phyloP scores from a whole-genome alignment of 30 jellyfish, hydroid and myxozoan species.

The Phacellophora camtschatica region DNA sequence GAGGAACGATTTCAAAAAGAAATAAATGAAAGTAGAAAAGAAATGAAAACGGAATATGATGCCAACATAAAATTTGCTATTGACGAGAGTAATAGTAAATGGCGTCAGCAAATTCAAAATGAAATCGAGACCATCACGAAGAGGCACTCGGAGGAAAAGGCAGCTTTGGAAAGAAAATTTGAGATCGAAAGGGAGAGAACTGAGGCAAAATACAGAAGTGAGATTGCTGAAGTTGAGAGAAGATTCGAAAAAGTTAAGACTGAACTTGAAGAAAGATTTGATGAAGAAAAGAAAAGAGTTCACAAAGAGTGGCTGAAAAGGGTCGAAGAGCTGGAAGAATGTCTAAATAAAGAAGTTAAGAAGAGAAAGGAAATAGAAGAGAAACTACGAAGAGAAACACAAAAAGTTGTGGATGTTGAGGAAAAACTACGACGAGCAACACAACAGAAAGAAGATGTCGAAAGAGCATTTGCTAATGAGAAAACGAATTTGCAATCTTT shows the following conservation, averaged over 20 bases:
- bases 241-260: slow-evolving; percentile 47
- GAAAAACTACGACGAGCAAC: slow-evolving; percentile 57
- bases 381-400: slow-evolving; percentile 57
- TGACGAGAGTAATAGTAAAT: slow-evolving; percentile 28
- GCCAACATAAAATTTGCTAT: neutral
- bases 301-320: slow-evolving; percentile 65
- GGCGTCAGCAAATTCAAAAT: slow-evolving; percentile 31
- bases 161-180: slow-evolving; percentile 43
- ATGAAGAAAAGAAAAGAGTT: slow-evolving; percentile 67
- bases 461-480: slow-evolving; percentile 65
- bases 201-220: slow-evolving; percentile 46
- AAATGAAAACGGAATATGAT: slow-evolving; percentile 34
- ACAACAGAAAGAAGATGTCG: slow-evolving; percentile 63
- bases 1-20: slow-evolving; percentile 13
- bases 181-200: slow-evolving; percentile 41
- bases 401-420: slow-evolving; percentile 36
- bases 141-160: slow-evolving; percentile 5
- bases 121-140: slow-evolving; percentile 51
- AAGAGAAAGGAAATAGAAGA: slow-evolving; percentile 55
- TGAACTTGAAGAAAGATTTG: slow-evolving; percentile 77
- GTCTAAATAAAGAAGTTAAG: slow-evolving; percentile 43
- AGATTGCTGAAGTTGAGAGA: slow-evolving; percentile 59
- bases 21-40: slow-evolving; percentile 38
- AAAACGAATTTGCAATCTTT: slow-evolving; percentile 73
- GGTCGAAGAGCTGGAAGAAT: slow-evolving; percentile 60